Evolutionary conservation across 1,140 invertebrate species (phyloP).

Genomic region (Oedothorax gibbosus): DNA sequence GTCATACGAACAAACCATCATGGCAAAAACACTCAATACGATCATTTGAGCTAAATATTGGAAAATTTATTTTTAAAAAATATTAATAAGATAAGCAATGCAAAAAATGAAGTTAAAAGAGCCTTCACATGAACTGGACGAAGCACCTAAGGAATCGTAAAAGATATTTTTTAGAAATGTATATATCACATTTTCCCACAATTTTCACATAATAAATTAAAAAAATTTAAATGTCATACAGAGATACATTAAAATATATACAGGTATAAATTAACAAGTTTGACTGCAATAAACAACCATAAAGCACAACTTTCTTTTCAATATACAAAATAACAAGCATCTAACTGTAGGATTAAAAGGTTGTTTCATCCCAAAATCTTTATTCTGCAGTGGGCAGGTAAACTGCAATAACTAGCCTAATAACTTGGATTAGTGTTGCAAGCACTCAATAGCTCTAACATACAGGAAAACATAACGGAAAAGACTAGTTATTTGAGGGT

Average conservation of each 20-base stretch:
- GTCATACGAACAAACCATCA: background rate
- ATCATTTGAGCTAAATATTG: background rate
- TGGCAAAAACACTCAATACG: background rate
- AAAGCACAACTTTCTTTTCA: background rate
- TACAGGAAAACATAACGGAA: no score
- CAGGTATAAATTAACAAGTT: slow-evolving; percentile 16
- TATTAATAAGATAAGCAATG: background rate
- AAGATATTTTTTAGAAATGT: slow-evolving; percentile 20
- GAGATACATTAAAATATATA: slow-evolving; percentile 3
- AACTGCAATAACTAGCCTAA: background rate
- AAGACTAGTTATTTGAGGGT: no score
- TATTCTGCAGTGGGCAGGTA: background rate
- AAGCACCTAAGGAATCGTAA: slow-evolving; percentile 3
- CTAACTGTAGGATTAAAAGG: background rate
- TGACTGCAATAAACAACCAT: background rate
- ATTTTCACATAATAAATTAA: background rate
- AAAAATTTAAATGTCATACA: background rate
- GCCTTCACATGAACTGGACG: background rate
- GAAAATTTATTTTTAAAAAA: background rate
- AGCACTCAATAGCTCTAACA: background rate
- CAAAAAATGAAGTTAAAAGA: background rate
- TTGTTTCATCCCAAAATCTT: background rate
- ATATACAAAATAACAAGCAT: background rate
- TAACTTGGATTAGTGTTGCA: no score
- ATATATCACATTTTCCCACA: slow-evolving; percentile 24